Conservation (phyloP, 2,113 vertebrate genomes). For the Glaucomys volans region DNA sequence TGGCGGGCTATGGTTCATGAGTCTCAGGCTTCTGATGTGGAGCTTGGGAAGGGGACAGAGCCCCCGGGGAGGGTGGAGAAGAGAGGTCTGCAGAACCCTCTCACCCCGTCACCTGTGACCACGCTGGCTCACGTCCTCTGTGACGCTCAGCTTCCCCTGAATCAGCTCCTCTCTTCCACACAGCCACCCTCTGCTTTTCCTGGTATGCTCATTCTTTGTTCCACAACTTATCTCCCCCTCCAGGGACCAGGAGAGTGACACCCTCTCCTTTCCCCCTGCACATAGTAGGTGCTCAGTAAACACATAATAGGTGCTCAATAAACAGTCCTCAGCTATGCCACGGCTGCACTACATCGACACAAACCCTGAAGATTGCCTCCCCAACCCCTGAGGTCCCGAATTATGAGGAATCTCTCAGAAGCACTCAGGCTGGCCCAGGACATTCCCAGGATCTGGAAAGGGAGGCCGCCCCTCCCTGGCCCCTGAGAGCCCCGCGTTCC, state of each 20-base stretch:
- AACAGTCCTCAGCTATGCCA: neutral
- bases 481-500: fast-evolving
- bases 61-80: neutral
- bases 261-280: neutral
- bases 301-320: neutral
- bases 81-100: neutral
- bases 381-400: neutral
- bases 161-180: neutral
- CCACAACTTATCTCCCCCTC: neutral
- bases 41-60: neutral
- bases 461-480: neutral
- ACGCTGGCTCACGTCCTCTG: neutral
- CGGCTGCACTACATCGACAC: neutral
- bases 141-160: neutral
- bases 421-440: neutral
- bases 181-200: neutral
- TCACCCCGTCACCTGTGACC: too few species aligned
- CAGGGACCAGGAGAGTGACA: neutral
- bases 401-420: neutral
- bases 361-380: neutral
- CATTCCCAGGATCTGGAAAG: neutral
- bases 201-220: too few species aligned
- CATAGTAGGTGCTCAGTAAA: neutral
- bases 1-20: fast-evolving
- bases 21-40: neutral